Evolutionary conservation across 2,888 invertebrate species (phyloP), one percentile per base, ranked within the genome.

Genomic region (Tetropium fuscum): DNA sequence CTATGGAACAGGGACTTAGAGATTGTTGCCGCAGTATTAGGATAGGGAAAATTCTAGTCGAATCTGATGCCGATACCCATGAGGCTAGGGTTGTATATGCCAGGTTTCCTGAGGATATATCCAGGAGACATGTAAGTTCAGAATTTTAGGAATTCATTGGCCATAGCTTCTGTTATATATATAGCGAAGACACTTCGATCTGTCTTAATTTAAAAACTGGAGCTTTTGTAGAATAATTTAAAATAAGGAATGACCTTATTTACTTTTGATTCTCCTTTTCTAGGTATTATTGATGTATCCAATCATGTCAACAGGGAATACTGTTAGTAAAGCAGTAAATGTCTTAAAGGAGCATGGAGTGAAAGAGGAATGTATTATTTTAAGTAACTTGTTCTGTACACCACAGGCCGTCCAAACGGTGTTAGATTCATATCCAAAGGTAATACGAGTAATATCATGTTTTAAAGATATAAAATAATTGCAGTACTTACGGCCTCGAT

Each of bases 1-100:
- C 82, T 7, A 82, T 82, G 82, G 82, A 82, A 63, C 82, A 82
- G 65, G 95, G 95, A 3, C 84, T 95, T 38, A 85, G 98, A 30
- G 98, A 99, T 80, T 99, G 99, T 81, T 99, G 99, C 81, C 89
- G 98, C 2, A 98, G 98, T 4, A 99, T 99, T 75, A 87, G 98
- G 57, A 98, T 99, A 68, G 98, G 99, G 20, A 99, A 99, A 85
- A 98, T 99, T 77, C 84, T 99, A 36, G 95, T 99, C 0, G 97
- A 98, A 81, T 96, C 95, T 63, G 97, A 98, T 84, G 91, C 92
- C 6, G 97, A 98, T 74, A 97, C 97, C 0, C 97, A 98, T 74
- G 97, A 95, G 79, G 98, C 98, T 0, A 90, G 91, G 77, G 97
- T 99, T 0, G 96, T 98, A 1, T 99, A 99, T 80, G 95, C 98